phyloP scores from a whole-genome alignment of 2,888 invertebrate species.

The Drosophila engyochracea region DNA sequence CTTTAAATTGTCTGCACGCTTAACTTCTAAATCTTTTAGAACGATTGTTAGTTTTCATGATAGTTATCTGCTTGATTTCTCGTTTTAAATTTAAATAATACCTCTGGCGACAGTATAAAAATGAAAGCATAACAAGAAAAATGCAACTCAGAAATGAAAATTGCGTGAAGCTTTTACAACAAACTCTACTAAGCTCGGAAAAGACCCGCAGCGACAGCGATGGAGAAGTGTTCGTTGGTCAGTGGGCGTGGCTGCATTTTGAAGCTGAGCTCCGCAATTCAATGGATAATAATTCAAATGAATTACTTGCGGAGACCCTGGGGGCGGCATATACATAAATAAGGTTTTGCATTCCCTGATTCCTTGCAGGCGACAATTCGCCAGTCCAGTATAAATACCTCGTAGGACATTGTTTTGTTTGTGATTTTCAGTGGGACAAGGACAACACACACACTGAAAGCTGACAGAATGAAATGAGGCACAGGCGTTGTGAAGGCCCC shows the following conservation, averaged over 20 bases:
- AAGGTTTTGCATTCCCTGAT: slow-evolving; percentile 41
- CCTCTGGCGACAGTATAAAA: not conserved
- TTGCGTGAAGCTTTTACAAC: slow-evolving; percentile 26
- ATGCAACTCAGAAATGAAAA: slow-evolving; percentile 21
- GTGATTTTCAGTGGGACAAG: slow-evolving; percentile 58
- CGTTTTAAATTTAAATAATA: not conserved
- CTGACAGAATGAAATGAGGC: slow-evolving; percentile 41
- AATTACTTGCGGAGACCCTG: slow-evolving; percentile 52
- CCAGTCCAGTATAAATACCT: slow-evolving; percentile 47
- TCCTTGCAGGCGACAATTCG: slow-evolving; percentile 41
- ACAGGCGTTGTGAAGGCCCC: slow-evolving; percentile 19
- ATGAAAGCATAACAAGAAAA: slow-evolving; percentile 5
- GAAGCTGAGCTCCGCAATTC: slow-evolving; percentile 28
- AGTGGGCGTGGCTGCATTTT: slow-evolving; percentile 8
- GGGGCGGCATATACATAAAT: slow-evolving; percentile 14
- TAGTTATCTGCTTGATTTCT: not conserved
- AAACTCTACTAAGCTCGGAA: slow-evolving; percentile 1
- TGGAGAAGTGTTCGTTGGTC: not conserved
- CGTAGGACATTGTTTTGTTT: slow-evolving; percentile 50
- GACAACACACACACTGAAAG: not conserved
- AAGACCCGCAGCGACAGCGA: not conserved
- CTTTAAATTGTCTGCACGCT: not conserved
- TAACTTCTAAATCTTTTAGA: not conserved
- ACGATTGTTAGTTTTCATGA: not conserved
- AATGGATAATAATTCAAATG: slow-evolving; percentile 76